A percentile compares a stretch with the other conserved stretches of the same genome.
Conservation (phyloP, 2,888 invertebrate species). For the Microctonus aethiopoides region DNA sequence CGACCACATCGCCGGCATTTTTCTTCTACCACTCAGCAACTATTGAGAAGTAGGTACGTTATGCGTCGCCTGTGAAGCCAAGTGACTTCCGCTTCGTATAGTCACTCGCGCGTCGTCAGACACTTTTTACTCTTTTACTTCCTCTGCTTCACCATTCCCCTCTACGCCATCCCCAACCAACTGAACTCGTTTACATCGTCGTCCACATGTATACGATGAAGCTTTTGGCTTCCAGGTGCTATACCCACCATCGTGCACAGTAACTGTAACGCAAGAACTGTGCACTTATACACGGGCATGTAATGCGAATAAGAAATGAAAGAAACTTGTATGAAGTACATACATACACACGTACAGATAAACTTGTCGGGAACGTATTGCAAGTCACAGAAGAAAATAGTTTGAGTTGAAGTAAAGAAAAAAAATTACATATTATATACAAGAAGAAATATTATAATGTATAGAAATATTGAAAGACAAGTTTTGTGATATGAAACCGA, state of each 20-base stretch:
- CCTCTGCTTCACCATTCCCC: conserved; percentile 18
- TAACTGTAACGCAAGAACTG: neutral
- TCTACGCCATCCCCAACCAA: conserved; percentile 22
- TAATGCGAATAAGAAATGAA: neutral
- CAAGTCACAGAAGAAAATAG: too few relatives aligned
- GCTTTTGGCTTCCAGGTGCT: neutral
- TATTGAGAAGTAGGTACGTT: conserved; percentile 51
- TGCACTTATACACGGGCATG: neutral
- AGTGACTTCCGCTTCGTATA: conserved; percentile 48
- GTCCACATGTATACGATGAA: conserved; percentile 25
- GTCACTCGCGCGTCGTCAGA: conserved; percentile 34
- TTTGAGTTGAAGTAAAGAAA: too few relatives aligned
- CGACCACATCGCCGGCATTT: conserved; percentile 42
- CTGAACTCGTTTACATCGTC: conserved; percentile 29
- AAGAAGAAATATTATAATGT: too few relatives aligned
- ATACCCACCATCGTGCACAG: neutral
- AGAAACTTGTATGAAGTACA: neutral
- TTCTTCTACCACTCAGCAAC: conserved; percentile 42
- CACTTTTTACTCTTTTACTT: conserved; percentile 33
- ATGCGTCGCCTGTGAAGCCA: conserved; percentile 54
- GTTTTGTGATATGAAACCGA: too few relatives aligned
- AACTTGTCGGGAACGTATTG: too few relatives aligned
- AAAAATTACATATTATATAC: too few relatives aligned
- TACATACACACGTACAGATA: neutral
- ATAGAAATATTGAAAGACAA: too few relatives aligned